Percentiles rank a stretch among this genome's conserved stretches.
phyloP scores from a whole-genome alignment of 2,113 vertebrate genomes.

The rabbit (Oryctolagus cuniculus) region DNA sequence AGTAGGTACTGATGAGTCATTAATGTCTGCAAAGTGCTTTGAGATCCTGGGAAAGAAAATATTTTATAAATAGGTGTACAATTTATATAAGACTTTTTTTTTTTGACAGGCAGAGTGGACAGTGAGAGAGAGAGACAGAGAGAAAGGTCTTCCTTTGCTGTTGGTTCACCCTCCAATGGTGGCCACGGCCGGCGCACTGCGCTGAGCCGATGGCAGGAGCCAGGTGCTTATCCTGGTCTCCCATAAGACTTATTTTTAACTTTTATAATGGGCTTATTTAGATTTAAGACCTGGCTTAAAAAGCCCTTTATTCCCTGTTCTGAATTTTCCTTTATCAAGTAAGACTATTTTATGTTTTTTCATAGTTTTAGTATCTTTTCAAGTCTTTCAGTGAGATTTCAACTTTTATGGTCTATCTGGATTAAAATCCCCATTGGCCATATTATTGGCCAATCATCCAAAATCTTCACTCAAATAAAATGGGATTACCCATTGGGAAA shows the following conservation, averaged over 20 bases:
- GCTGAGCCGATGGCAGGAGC: no score
- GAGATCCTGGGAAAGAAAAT: constrained; percentile 61
- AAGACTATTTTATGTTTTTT: constrained; percentile 45
- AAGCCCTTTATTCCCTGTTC: not conserved
- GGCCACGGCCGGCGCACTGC: no score
- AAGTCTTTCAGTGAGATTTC: not conserved
- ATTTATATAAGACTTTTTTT: constrained; percentile 43
- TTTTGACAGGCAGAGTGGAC: no score
- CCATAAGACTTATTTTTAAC: constrained; percentile 27
- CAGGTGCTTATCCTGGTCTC: no score
- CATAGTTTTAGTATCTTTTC: constrained; percentile 5
- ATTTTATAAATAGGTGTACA: constrained; percentile 7
- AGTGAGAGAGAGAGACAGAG: no score
- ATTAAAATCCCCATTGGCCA: constrained; percentile 8
- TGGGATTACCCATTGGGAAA: not conserved
- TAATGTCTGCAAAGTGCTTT: constrained; percentile 61
- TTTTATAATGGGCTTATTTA: constrained; percentile 26
- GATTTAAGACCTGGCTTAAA: not conserved
- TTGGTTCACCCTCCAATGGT: no score
- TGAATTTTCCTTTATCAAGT: constrained; percentile 7
- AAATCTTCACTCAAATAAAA: not conserved
- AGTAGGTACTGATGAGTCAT: constrained; percentile 53
- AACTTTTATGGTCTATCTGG: not conserved
- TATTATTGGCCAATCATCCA: constrained; percentile 10
- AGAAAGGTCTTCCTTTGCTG: no score